phyloP scores from a whole-genome alignment of 2,888 invertebrate genomes.

The Disparrhopalites patrizii region DNA sequence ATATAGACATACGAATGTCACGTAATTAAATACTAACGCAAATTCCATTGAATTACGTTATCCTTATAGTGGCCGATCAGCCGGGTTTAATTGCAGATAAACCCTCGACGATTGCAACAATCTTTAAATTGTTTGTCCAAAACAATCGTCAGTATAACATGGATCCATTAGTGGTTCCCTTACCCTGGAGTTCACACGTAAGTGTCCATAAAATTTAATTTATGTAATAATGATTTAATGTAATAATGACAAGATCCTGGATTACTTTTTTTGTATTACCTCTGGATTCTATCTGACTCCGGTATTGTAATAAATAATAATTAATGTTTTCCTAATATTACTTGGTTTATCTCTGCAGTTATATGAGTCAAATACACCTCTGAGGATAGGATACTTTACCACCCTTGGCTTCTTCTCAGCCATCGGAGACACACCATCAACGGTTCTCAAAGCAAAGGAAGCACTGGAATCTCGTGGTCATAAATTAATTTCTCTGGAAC shows the following conservation, averaged over 20 bases:
- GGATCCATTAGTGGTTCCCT: background rate
- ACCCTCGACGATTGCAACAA: background rate
- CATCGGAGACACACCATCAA: slow-evolving; percentile 50
- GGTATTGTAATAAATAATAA: no score
- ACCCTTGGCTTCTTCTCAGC: slow-evolving; percentile 51
- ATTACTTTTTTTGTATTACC: no score
- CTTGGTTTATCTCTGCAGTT: background rate
- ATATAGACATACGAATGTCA: background rate
- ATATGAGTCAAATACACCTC: slow-evolving; percentile 10
- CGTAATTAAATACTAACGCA: background rate
- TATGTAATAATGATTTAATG: background rate
- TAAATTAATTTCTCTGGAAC: slow-evolving; percentile 42
- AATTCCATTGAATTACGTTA: background rate
- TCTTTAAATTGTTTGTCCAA: background rate
- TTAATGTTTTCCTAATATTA: no score
- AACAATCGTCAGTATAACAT: background rate
- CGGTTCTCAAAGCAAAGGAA: slow-evolving; percentile 48
- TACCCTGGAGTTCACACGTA: background rate
- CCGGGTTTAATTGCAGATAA: slow-evolving; percentile 12
- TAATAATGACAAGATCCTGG: no score
- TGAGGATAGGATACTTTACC: slow-evolving; percentile 52
- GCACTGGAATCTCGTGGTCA: slow-evolving; percentile 49
- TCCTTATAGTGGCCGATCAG: background rate
- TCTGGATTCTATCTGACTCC: no score
- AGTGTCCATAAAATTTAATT: background rate